Conservation (phyloP, 2,888 invertebrate genomes). For the Encarsia formosa region DNA sequence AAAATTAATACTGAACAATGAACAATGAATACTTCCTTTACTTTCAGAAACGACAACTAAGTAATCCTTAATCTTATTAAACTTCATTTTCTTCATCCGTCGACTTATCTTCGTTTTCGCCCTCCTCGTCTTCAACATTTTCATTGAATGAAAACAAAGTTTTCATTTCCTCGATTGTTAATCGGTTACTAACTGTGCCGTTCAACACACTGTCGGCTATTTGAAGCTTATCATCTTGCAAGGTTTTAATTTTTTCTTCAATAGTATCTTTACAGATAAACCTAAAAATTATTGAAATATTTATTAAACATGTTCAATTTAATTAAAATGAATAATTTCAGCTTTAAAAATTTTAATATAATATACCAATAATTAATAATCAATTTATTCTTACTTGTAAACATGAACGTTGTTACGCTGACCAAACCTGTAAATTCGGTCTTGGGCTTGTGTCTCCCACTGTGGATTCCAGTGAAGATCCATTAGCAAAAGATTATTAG, state of each 20-base stretch:
- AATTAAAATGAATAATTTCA: neutral
- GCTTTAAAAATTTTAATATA: neutral
- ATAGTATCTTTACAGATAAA: slow-evolving; percentile 78
- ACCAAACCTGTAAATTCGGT: slow-evolving; percentile 84
- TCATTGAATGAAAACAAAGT: slow-evolving; percentile 17
- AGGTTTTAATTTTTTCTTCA: slow-evolving; percentile 74
- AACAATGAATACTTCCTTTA: too few relatives aligned
- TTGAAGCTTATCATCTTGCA: slow-evolving; percentile 73
- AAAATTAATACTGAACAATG: too few relatives aligned
- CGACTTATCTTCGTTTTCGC: too few relatives aligned
- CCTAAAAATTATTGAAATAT: slow-evolving; percentile 53
- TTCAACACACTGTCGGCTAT: slow-evolving; percentile 74
- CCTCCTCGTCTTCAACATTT: too few relatives aligned
- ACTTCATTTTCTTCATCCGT: too few relatives aligned
- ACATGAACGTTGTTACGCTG: slow-evolving; percentile 74
- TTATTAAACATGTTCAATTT: neutral
- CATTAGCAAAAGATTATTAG: slow-evolving; percentile 78
- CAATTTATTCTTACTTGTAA: slow-evolving; percentile 64
- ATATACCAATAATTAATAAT: neutral
- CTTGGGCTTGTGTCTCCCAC: slow-evolving; percentile 85
- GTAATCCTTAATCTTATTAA: too few relatives aligned
- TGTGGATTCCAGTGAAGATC: slow-evolving; percentile 96
- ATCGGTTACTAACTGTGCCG: slow-evolving; percentile 47
- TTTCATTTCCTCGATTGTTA: slow-evolving; percentile 16
- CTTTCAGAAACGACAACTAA: too few relatives aligned